Evolutionary conservation across 1,140 invertebrate species (phyloP), one percentile per base, ranked within the genome.

Genomic region (Harpegnathos saltator): DNA sequence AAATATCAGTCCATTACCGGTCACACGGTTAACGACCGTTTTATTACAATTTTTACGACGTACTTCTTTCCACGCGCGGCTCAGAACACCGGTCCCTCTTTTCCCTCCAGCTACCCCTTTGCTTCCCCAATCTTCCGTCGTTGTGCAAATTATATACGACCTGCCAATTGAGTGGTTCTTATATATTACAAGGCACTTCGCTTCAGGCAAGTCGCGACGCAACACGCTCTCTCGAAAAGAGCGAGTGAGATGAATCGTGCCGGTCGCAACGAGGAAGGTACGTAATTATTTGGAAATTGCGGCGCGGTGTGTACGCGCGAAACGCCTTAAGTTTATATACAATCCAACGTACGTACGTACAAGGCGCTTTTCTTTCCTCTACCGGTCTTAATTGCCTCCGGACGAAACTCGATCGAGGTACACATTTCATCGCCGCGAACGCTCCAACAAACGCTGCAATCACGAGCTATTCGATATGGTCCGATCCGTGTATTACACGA

Each of bases 41-140:
- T 83, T 83, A 83, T 77, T 83, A 65, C 50, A 58, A 65, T 77
- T 82, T 83, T 83, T 83, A 83, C 33, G 61, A 26, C 33, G 24
- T 48, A 54, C 48, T 83, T 77, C 72, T 62, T 83, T 77, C 61
- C n/a, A 52, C 22, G n/a, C 33, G 22, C 33, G 17, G 33, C 71
- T 33, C 75, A 80, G 65, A 71, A 80, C 65, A 78, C 33, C 19
- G 22, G 15, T 4, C 17, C 12, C 5, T 7, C 63, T 78, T 56
- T 44, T 29, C 17, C 12, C 58, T 0, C 22, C 15, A 17, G 15
- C 11, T 9, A 3, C 38, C 3, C 63, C 69, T 56, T 33, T 17
- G 3, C 58, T n/a, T 50, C 15, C 22, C 65, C 33, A 78, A 77
- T 50, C n/a, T 0, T 12, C 15, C 1, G 9, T 63, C 33, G 26